phyloP scores from a whole-genome alignment of 2,113 vertebrate species.

The Pagrus major region DNA sequence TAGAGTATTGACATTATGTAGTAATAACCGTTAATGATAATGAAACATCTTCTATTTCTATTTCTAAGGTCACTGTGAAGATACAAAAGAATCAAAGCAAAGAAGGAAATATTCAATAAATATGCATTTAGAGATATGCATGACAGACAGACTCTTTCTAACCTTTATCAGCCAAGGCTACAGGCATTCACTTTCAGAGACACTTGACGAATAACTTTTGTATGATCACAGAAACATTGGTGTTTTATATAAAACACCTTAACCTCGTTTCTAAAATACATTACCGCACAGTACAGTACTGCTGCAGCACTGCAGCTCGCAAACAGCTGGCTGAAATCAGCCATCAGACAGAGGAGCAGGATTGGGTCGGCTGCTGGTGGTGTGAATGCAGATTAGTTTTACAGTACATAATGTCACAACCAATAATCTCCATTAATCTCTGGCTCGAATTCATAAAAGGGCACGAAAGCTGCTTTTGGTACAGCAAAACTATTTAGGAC shows the following conservation, averaged over 20 bases:
- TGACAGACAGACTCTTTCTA: neutral
- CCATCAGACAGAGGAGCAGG: constrained; percentile 42
- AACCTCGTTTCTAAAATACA: neutral
- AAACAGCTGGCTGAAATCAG: constrained; percentile 53
- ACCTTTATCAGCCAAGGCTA: neutral
- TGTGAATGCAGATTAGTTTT: constrained; percentile 65
- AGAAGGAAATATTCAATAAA: neutral
- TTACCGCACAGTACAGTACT: neutral
- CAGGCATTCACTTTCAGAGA: neutral
- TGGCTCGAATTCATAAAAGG: constrained; percentile 43
- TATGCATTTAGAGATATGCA: neutral
- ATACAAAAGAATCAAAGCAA: neutral
- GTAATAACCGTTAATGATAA: no score
- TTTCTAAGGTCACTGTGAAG: neutral
- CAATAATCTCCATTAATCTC: constrained; percentile 70
- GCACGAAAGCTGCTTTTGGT: constrained; percentile 51
- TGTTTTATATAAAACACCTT: neutral
- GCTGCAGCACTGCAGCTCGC: constrained; percentile 21
- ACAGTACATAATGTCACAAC: constrained; percentile 54
- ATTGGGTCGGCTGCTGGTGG: constrained; percentile 31
- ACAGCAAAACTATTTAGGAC: constrained; percentile 36
- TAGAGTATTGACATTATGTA: neutral
- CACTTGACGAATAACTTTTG: neutral
- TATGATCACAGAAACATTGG: neutral
- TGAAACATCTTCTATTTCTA: no score